Conservation (phyloP, 1,140 invertebrate species). For the Odontomachus brunneus region DNA sequence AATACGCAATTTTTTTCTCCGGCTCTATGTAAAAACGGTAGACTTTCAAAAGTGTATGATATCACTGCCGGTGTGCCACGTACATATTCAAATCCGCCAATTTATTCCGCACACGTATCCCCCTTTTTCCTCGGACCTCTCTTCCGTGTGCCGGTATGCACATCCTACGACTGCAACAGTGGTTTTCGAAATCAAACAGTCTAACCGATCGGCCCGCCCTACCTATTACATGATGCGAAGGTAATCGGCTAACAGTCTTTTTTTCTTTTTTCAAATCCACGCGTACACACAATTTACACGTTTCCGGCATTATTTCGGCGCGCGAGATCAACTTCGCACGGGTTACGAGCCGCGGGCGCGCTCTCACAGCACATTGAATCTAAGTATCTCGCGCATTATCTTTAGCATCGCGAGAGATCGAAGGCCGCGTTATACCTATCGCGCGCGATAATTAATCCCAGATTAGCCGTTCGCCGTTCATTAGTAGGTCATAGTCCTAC, state of each 20-base stretch:
- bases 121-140: constrained; percentile 1
- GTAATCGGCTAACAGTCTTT: constrained; percentile 31
- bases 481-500: background rate
- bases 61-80: constrained; percentile 12
- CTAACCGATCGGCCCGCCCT: background rate
- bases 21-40: constrained; percentile 32
- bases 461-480: background rate
- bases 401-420: background rate
- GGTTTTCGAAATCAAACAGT: constrained; percentile 50
- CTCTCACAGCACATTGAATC: background rate
- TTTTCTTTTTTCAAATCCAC: constrained; percentile 17
- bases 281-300: background rate
- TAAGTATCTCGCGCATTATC: background rate
- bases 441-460: constrained; percentile 13
- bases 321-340: background rate
- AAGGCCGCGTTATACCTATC: background rate
- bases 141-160: constrained; percentile 7
- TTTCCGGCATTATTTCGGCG: constrained; percentile 20
- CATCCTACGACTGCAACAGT: constrained; percentile 49
- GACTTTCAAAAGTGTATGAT: constrained; percentile 48
- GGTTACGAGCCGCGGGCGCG: background rate
- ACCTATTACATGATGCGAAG: constrained; percentile 16
- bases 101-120: constrained; percentile 44
- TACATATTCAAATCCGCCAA: constrained; percentile 33
- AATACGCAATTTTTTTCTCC: constrained; percentile 38